phyloP scores from a whole-genome alignment of 2,888 invertebrate species.

The Frankliniella fusca region DNA sequence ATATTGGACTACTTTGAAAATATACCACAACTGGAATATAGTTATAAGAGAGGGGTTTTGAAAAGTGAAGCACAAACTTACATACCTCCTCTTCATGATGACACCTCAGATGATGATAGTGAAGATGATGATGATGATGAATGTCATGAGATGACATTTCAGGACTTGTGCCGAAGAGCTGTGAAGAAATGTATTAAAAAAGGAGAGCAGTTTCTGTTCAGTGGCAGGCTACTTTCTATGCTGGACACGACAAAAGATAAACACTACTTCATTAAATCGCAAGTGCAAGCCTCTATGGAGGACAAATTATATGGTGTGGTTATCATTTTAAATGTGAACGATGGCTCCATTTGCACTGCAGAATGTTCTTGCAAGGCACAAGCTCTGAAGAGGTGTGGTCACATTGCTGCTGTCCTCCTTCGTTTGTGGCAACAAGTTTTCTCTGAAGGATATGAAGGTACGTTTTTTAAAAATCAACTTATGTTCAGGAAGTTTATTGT shows the following conservation, averaged over 20 bases:
- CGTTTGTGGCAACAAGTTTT: neutral
- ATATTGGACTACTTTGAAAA: neutral
- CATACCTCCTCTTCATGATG: neutral
- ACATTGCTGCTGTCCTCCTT: neutral
- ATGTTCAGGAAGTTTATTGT: no score
- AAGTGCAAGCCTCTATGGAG: neutral
- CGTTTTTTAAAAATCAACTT: neutral
- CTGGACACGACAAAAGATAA: neutral
- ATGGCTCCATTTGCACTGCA: no score
- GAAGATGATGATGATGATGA: neutral
- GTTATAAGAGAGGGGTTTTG: neutral
- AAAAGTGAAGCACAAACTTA: neutral
- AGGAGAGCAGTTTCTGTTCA: neutral
- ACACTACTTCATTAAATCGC: neutral
- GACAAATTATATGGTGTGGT: neutral
- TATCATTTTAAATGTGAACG: neutral
- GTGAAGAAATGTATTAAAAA: neutral
- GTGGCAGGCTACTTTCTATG: neutral
- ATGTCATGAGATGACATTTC: no score
- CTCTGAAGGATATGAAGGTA: neutral
- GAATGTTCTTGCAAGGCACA: neutral
- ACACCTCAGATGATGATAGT: neutral
- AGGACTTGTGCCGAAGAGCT: neutral
- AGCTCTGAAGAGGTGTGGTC: conserved; percentile 2
- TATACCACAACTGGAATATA: neutral